phyloP scores from a whole-genome alignment of 2,113 vertebrate species.

The Mystacornis crossleyi region DNA sequence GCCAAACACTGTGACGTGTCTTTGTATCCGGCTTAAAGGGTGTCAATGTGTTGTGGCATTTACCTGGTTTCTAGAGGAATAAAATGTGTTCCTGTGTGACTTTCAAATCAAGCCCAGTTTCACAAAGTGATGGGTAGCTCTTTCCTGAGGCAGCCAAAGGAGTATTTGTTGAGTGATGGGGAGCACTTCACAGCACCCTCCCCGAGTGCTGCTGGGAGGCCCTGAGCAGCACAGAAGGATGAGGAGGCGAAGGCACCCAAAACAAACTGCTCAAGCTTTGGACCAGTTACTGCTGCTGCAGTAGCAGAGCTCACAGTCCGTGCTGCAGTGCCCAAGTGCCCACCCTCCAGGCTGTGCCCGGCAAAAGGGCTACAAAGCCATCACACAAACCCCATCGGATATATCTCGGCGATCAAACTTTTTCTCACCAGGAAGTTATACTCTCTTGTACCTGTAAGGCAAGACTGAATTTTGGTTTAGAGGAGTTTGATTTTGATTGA shows the following conservation, averaged over 20 bases:
- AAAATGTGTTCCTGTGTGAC: neutral
- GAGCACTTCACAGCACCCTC: neutral
- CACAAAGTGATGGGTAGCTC: neutral
- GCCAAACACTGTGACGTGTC: neutral
- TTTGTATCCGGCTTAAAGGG: neutral
- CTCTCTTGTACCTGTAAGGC: neutral
- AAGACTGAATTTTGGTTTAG: neutral
- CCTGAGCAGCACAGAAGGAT: neutral
- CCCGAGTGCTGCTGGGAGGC: neutral
- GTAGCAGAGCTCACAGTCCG: neutral
- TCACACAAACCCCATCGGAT: neutral
- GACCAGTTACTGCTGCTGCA: neutral
- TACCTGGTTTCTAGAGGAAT: neutral
- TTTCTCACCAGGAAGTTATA: neutral
- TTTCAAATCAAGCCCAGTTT: neutral
- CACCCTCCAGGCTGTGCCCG: neutral
- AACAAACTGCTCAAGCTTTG: neutral
- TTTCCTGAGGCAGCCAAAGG: neutral
- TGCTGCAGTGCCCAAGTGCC: neutral
- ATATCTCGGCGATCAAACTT: accelerated
- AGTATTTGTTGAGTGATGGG: neutral
- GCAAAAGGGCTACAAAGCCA: neutral
- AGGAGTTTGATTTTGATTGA: neutral
- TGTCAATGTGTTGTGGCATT: neutral
- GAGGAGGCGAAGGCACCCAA: neutral